These are phyloP conservation scores for Phalanger gymnotis DNA, from an alignment of 2,797 vertebrate genomes.

Conservation along the genomic window DNA sequence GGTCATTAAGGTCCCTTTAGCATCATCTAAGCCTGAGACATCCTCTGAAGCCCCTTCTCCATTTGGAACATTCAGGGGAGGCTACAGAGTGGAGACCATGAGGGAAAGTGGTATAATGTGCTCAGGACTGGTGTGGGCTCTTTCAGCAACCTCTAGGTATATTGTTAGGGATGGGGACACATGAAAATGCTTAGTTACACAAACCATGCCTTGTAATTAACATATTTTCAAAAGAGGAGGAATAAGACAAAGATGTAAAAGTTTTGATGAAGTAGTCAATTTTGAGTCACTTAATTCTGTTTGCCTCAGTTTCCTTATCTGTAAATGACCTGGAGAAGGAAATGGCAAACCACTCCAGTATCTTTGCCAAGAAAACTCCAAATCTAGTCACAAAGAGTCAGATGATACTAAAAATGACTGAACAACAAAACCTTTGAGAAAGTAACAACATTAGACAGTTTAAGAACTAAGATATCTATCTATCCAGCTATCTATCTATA, in stretches of 20 bases:
- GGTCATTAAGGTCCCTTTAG: too few species aligned
- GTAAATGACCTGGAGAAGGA: too few species aligned
- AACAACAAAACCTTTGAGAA: too few species aligned
- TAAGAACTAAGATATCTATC: too few species aligned
- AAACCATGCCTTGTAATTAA: background rate
- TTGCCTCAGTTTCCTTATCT: too few species aligned
- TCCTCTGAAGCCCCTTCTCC: background rate
- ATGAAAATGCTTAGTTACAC: background rate
- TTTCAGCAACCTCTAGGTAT: background rate
- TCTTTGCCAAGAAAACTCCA: too few species aligned
- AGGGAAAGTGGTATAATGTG: background rate
- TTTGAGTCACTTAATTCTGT: background rate
- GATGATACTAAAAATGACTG: too few species aligned
- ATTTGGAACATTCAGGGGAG: background rate
- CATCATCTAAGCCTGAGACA: too few species aligned
- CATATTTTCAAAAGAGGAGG: background rate
- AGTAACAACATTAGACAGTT: too few species aligned
- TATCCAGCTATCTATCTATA: too few species aligned
- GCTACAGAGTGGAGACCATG: background rate
- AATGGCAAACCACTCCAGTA: too few species aligned
- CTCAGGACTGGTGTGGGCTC: background rate
- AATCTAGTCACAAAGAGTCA: too few species aligned
- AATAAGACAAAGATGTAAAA: background rate
- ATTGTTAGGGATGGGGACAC: background rate
- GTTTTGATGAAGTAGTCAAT: background rate